Base-by-base conservation (phyloP, 2,888 invertebrate genomes). In the Drosophila parthenogenetica region DNA sequence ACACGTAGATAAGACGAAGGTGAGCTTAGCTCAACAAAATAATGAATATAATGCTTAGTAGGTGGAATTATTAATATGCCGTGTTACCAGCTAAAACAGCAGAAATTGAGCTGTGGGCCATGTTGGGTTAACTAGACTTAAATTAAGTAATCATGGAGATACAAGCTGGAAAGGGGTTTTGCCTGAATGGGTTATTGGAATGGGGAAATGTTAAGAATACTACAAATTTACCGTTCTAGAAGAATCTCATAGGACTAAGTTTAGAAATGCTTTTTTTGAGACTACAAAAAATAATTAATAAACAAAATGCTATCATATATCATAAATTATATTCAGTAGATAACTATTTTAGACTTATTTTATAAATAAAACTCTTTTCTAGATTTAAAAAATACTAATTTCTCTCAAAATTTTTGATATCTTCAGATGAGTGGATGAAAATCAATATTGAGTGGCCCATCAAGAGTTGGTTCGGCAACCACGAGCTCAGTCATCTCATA, bases 401-500 rank as follows among this genome's bases (percentile, higher is more conserved):
- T 8, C 2, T 3, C 5, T 4, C 25, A 25, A 3, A 5, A 0
- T n/a, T 58, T 10, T 5, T 1, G 0, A 5, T 5, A 4, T 19
- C 29, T 48, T 13, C 92, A 95, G 96, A 95, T 89, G 96, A 96
- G 17, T 97, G 97, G 97, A 94, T 96, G 75, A 94, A 96, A 80
- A 94, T 96, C 57, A 96, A 97, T 86, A 94, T 97, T 8, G 95
- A 95, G 4, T 95, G 95, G 93, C 94, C 95, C 0, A 94, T 96
- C 8, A 93, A 95, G 66, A 95, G 95, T 59, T 97, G 97, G 97
- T 92, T 96, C 48, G 94, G 95, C 59, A 94, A 94, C 46, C 93
- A 94, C 63, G 94, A 95, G 82, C 93, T 95, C 46, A 93, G 94
- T 62, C 96, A 96, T 86, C 94, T 95, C 39, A 93, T 97, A 65